Base-by-base conservation (phyloP, 2,113 vertebrate species). In the Platanista minor region DNA sequence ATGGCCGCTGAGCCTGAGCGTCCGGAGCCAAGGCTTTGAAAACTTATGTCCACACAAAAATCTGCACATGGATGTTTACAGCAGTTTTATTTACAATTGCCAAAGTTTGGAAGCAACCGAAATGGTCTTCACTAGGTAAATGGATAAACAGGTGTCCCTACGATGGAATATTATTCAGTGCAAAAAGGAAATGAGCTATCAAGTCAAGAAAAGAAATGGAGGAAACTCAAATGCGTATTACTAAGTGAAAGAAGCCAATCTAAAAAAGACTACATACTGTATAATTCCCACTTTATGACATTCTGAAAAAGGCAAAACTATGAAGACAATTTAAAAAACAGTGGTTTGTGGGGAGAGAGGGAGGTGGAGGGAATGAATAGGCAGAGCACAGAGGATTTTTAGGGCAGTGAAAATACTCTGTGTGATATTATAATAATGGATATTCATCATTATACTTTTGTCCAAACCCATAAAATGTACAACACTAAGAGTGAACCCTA, bases 1-100 rank as follows among this genome's bases (percentile, higher is more conserved):
- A n/a, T n/a, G n/a, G n/a, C n/a, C n/a, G n/a, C n/a, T n/a, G n/a
- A n/a, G n/a, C n/a, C n/a, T n/a, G n/a, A n/a, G n/a, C n/a, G n/a
- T n/a, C n/a, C n/a, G n/a, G n/a, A n/a, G n/a, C 4, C 4, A 23
- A 1, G 3, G 14, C 14, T 9, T 1, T 78, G 59, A 78, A 64
- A 64, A 72, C 11, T 54, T 87, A 41, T 6, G 18, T 57, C n/a
- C 85, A 72, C 25, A 59, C 49, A 87, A 72, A 87, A 57, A 59
- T 41, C 39, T 87, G 36, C 29, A 74, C 13, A 13, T 18, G 33
- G n/a, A 33, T 87, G 66, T 41, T 72, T 57, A 72, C 6, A 41
- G 27, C 17, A 57, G 11, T 21, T 57, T 72, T 57, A 87, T 41
- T 41, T 39, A 39, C 36, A 87, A 57, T 71, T 87, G 27, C 85